Conservation (phyloP, 2,888 invertebrate genomes). For the Oscheius sp. region DNA sequence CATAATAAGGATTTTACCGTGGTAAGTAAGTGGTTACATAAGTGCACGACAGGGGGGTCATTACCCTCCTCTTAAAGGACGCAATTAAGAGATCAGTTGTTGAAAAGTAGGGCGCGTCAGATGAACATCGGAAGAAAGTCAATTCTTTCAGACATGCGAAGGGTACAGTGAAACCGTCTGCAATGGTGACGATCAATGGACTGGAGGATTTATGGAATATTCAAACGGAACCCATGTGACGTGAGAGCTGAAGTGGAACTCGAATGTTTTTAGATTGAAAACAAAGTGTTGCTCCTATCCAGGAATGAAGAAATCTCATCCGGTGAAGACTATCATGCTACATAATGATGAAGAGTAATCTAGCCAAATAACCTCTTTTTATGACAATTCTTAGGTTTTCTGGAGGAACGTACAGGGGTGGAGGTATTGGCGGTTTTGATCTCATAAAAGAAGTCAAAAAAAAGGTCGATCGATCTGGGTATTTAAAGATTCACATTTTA, state of each 20-base stretch:
- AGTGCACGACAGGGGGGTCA: conserved; percentile 13
- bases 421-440: conserved; percentile 54
- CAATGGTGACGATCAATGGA: conserved; percentile 58
- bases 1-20: conserved; percentile 22
- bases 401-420: conserved; percentile 48
- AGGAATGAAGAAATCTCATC: conserved; percentile 46
- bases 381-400: conserved; percentile 27
- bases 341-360: conserved; percentile 51
- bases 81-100: conserved; percentile 26
- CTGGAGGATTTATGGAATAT: conserved; percentile 58
- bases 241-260: conserved; percentile 24
- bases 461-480: conserved; percentile 58
- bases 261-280: conserved; percentile 43
- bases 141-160: conserved; percentile 40
- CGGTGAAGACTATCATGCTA: conserved; percentile 56
- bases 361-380: not conserved
- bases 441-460: conserved; percentile 66
- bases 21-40: conserved; percentile 19
- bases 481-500: not conserved
- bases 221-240: conserved; percentile 66
- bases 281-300: conserved; percentile 64
- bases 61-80: conserved; percentile 22
- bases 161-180: conserved; percentile 56
- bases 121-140: conserved; percentile 9
- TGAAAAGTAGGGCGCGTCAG: conserved; percentile 18